A percentile compares a stretch with the other conserved stretches of the same genome.
Evolutionary conservation across 2,113 vertebrate genomes (phyloP).

Genomic region (Enhydra lutris): DNA sequence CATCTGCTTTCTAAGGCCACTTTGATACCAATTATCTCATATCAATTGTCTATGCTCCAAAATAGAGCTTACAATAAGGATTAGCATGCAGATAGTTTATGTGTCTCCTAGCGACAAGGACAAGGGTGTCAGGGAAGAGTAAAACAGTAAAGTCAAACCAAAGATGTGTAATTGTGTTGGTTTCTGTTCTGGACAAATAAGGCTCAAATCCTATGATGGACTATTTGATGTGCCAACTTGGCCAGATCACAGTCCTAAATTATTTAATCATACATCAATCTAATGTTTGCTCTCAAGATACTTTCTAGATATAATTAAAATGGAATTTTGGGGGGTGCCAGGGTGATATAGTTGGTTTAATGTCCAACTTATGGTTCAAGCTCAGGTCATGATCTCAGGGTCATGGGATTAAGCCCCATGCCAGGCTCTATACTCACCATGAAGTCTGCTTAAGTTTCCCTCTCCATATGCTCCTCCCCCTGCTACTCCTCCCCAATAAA

Average conservation of each 20-base stretch:
- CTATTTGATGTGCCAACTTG: neutral
- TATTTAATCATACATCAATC: neutral
- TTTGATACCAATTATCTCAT: neutral
- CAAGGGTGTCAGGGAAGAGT: neutral
- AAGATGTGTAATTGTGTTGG: neutral
- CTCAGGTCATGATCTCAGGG: neutral
- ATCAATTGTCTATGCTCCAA: neutral
- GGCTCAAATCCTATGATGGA: neutral
- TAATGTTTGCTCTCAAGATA: neutral
- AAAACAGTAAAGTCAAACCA: neutral
- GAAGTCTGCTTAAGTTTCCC: neutral
- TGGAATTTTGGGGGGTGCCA: neutral
- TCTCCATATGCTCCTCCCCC: neutral
- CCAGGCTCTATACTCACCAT: neutral
- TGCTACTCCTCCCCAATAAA: no score
- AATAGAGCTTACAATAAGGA: neutral
- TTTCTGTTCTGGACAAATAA: neutral
- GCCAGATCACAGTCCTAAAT: neutral
- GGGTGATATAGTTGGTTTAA: neutral
- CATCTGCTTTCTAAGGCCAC: neutral
- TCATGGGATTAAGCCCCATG: neutral
- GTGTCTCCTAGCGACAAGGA: neutral
- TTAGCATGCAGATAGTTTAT: neutral
- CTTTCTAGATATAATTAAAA: neutral
- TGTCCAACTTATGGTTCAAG: neutral